Base-by-base conservation (phyloP, 1,140 invertebrate genomes). In the Antheraea pernyi region DNA sequence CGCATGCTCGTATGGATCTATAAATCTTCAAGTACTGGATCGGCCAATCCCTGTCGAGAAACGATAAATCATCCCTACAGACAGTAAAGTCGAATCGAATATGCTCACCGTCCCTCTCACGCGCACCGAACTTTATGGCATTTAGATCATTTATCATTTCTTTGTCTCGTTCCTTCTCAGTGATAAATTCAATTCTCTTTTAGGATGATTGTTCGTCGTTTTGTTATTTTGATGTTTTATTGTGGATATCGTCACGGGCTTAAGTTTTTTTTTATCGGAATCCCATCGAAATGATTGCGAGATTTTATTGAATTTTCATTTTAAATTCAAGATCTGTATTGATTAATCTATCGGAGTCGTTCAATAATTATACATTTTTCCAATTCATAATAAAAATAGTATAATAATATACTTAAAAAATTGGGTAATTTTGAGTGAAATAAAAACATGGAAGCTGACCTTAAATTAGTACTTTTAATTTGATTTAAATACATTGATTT, bases 121-220 rank as follows among this genome's bases (percentile, higher is more conserved):
- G 84, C 89, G 72, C 76, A 68, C 58, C 67, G 65, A 53, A 46
- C 18, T 63, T 73, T 77, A 80, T 74, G 72, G 71, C 74, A 75
- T 63, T 69, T 75, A 75, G 79, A 91, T 88, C 90, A 92, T 92
- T 92, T 91, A 92, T 92, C 90, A 92, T 90, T 84, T 82, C 76
- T 78, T 78, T 85, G 86, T 91, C 87, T 90, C 89, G 84, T 82
- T 89, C 75, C 78, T 88, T 83, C 85, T 77, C 87, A 91, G 89
- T 92, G 87, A 91, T 91, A 91, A 91, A 91, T 91, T 91, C 89
- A 92, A 92, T 92, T 91, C 89, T 91, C 85, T 88, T 89, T 89
- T 86, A 69, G 88, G 84, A 91, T 91, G 88, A 91, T 91, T 89
- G 89, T 91, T 88, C 83, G 74, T 88, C 80, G 88, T 89, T 91